These are phyloP conservation scores for Proales similis DNA, from an alignment of 1,140 invertebrate species.

Conservation along the genomic window DNA sequence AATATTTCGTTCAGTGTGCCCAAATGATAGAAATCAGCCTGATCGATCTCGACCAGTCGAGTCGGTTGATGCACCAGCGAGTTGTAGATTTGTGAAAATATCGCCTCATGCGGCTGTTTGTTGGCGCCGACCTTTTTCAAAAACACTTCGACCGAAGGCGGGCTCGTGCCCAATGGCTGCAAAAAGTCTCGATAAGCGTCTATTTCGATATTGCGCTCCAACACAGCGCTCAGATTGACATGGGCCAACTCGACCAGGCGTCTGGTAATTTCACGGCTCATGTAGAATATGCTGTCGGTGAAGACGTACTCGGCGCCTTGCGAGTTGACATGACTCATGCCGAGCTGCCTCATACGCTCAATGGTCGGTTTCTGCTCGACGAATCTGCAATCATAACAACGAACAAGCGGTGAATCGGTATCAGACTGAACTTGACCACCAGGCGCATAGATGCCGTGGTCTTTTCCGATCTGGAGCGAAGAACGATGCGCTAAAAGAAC, in stretches of 20 bases:
- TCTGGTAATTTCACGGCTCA: constrained; percentile 48
- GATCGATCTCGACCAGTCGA: constrained; percentile 49
- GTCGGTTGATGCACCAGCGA: constrained; percentile 44
- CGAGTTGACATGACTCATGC: constrained; percentile 42
- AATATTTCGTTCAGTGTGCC: constrained; percentile 52
- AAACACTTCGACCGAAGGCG: constrained; percentile 39
- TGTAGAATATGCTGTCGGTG: constrained; percentile 55
- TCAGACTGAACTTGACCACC: constrained; percentile 36
- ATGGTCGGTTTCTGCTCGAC: constrained; percentile 54
- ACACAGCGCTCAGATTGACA: constrained; percentile 4
- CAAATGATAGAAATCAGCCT: constrained; percentile 55
- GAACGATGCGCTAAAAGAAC: constrained; percentile 55
- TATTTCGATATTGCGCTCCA: constrained; percentile 48
- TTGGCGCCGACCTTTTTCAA: neutral
- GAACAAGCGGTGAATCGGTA: neutral
- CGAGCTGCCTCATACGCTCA: constrained; percentile 46
- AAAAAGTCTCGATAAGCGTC: constrained; percentile 57
- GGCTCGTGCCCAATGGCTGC: constrained; percentile 49
- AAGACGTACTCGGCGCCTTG: constrained; percentile 42
- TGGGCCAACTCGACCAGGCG: constrained; percentile 48
- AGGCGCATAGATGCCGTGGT: constrained; percentile 55
- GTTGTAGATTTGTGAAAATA: constrained; percentile 43
- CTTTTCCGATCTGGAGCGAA: constrained; percentile 47
- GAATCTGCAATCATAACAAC: constrained; percentile 43
- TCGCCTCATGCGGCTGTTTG: constrained; percentile 37